Conservation (phyloP, 2,888 invertebrate genomes). For the Desoria tigrina region DNA sequence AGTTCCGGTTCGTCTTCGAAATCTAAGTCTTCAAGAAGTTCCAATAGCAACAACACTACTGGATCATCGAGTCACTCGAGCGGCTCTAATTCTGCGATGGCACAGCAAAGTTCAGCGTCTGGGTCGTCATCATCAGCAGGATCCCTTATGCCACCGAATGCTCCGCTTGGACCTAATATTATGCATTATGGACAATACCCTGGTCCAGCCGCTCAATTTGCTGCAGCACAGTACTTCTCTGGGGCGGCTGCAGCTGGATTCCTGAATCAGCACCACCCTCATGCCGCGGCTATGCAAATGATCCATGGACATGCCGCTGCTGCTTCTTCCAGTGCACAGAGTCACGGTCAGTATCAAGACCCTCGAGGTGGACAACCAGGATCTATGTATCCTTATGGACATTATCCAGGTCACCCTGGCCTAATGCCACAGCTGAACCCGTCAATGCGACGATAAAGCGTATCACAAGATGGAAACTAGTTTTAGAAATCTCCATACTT, state of each 20-base stretch:
- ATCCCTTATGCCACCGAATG: constrained; percentile 23
- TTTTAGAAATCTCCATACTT: too few relatives aligned
- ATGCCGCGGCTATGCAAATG: constrained; percentile 12
- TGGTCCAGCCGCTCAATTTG: neutral
- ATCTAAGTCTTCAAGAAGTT: constrained; percentile 37
- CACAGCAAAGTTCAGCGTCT: constrained; percentile 6
- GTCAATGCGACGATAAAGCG: constrained; percentile 43
- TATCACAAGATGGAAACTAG: too few relatives aligned
- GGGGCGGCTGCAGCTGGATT: constrained; percentile 6
- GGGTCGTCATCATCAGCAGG: neutral
- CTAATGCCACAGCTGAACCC: constrained; percentile 47
- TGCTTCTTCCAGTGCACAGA: constrained; percentile 24
- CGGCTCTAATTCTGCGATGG: constrained; percentile 1
- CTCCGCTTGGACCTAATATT: constrained; percentile 14
- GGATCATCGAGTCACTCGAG: neutral
- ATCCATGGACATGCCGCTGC: constrained; percentile 25
- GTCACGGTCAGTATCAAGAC: constrained; percentile 29
- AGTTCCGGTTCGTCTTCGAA: constrained; percentile 30
- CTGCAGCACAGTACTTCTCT: constrained; percentile 18
- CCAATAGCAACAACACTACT: neutral
- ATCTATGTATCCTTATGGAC: constrained; percentile 36
- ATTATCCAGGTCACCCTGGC: constrained; percentile 31
- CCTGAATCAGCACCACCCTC: constrained; percentile 2
- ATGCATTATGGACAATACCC: constrained; percentile 14
- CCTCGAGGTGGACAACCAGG: constrained; percentile 32